Base-by-base conservation (phyloP, 2,113 vertebrate species). In the Corythaeola cristata region DNA sequence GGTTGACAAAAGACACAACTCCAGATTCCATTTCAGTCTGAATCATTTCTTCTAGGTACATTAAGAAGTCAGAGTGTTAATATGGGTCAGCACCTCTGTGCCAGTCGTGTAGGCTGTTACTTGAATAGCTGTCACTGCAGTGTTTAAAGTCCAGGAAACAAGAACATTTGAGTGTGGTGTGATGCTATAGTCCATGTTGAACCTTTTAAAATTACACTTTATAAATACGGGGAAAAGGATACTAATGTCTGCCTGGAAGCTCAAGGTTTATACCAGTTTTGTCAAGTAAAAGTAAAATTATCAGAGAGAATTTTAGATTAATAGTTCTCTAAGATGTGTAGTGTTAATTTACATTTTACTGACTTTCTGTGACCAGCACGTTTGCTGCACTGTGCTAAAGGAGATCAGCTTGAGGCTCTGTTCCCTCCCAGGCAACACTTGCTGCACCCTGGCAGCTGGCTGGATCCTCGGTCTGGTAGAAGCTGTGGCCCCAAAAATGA, bases 331-430 rank as follows among this genome's bases (percentile, higher is more conserved):
- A 52, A 18, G 64, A 58, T n/a, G 15, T 33, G 9, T 53, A 9
- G 37, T 17, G 37, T 68, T 73, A 22, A 26, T 44, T 64, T 50
- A 21, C 2, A 1, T 12, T 6, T 55, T 82, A 50, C 49, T 35
- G 19, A 13, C 35, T 60, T 69, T 49, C 27, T 35, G 32, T 21
- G 30, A 19, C 4, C 3, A n/a, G 45, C 2, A 5, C 0, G 0
- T 60, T 88, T 62, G 59, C 45, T 44, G 44, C 47, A 11, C 19
- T 81, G 41, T 59, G 55, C 63, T 84, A 1, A 35, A 68, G 58
- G 56, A 76, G 37, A 32, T 63, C 28, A 45, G 39, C 8, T 35
- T 24, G 58, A 64, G 58, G 37, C 27, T 71, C 32, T 84, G 45
- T 41, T 89, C 33, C 19, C 22, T 87, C 44, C 21, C 21, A 67